Evolutionary conservation across 2,113 vertebrate genomes (phyloP).

Genomic region (Nibea coibor): DNA sequence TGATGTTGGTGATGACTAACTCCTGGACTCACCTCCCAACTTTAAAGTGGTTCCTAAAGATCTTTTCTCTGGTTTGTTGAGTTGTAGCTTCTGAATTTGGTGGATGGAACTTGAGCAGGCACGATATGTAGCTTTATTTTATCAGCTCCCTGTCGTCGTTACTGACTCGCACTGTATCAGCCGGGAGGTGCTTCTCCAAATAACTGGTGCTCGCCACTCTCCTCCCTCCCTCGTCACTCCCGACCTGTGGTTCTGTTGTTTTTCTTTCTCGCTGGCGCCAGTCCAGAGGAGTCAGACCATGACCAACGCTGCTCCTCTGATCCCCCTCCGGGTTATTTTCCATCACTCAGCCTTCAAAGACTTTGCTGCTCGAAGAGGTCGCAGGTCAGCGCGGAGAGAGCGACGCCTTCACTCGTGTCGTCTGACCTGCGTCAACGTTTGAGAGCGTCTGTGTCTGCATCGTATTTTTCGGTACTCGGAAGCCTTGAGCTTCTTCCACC

Average conservation of each 20-base stretch:
- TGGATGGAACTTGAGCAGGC: conserved; percentile 45
- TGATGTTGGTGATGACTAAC: neutral
- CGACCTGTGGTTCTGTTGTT: neutral
- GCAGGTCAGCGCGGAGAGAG: conserved; percentile 21
- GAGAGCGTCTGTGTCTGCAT: neutral
- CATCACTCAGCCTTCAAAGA: conserved; percentile 55
- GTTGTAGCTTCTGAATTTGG: conserved; percentile 34
- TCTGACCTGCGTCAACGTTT: neutral
- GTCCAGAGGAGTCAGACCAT: neutral
- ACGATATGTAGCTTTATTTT: conserved; percentile 64
- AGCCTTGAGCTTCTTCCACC: neutral
- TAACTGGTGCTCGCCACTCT: conserved; percentile 65
- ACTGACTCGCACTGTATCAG: conserved; percentile 24
- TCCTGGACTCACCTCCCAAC: neutral
- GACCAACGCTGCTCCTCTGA: neutral
- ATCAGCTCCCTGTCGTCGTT: conserved; percentile 15
- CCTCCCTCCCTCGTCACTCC: neutral
- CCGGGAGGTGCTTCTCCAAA: conserved; percentile 64
- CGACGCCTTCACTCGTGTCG: neutral
- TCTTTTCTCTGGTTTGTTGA: conserved; percentile 19
- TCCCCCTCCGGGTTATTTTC: conserved; percentile 1
- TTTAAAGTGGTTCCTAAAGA: neutral
- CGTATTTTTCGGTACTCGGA: neutral
- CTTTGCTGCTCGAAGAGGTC: conserved; percentile 41
- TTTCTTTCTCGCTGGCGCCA: neutral